Percentiles rank a stretch among this genome's conserved stretches.
Conservation (phyloP, 35 echinoderm and acorn worm species). For the Lytechinus pictus region DNA sequence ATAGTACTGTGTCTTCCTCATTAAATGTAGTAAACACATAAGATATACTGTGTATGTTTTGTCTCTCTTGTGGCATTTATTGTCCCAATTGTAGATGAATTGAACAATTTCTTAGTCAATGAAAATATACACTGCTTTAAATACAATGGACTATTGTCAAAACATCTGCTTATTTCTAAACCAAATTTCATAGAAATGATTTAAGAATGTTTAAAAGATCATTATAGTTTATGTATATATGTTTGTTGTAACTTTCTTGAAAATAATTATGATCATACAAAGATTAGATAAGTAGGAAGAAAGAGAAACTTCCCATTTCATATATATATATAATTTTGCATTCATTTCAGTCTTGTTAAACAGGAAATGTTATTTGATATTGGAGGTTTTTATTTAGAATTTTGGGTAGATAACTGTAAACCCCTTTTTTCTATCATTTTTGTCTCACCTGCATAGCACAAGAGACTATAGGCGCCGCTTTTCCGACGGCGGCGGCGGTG, state of each 20-base stretch:
- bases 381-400: not conserved
- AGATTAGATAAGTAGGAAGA: too few relatives aligned
- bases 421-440: too few relatives aligned
- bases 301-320: too few relatives aligned
- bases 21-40: not conserved
- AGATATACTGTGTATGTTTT: not conserved
- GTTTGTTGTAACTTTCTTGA: too few relatives aligned
- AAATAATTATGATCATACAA: too few relatives aligned
- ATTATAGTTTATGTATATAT: not conserved
- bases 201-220: not conserved
- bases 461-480: too few relatives aligned
- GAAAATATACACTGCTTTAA: not conserved
- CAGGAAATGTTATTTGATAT: not conserved
- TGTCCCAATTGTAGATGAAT: not conserved
- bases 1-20: not conserved
- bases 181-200: not conserved
- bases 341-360: not conserved
- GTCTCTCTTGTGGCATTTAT: not conserved
- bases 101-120: not conserved
- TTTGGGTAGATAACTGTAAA: not conserved
- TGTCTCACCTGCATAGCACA: too few relatives aligned
- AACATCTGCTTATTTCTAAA: not conserved
- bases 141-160: not conserved
- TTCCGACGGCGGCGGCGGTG: too few relatives aligned
- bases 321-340: not conserved